phyloP scores from a whole-genome alignment of 2,888 invertebrate species.

The Mythimna albipuncta region DNA sequence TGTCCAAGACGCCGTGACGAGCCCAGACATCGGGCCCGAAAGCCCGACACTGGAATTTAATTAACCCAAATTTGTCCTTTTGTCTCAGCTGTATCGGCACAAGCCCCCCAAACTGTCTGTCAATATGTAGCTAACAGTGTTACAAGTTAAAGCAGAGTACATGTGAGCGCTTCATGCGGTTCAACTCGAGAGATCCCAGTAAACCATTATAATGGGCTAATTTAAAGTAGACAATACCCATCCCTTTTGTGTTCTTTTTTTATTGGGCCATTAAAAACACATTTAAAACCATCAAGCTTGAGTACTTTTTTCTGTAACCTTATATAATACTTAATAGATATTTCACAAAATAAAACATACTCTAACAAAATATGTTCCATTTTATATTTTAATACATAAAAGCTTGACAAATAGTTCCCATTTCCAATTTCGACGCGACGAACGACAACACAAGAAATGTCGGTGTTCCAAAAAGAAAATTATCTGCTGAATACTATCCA shows the following conservation, averaged over 20 bases:
- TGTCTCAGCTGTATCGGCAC: conserved; percentile 74
- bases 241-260: conserved; percentile 42
- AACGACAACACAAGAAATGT: conserved; percentile 44
- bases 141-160: conserved; percentile 53
- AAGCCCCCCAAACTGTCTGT: conserved; percentile 74
- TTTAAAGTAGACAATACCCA: conserved; percentile 38
- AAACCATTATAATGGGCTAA: conserved; percentile 33
- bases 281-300: conserved; percentile 45
- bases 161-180: conserved; percentile 23
- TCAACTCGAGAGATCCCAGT: conserved; percentile 13
- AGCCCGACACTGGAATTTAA: conserved; percentile 85
- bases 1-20: conserved; percentile 84
- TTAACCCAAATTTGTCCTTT: conserved; percentile 86
- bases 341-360: neutral
- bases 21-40: conserved; percentile 76
- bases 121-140: conserved; percentile 72
- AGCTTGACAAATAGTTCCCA: conserved; percentile 41
- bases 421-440: conserved; percentile 48
- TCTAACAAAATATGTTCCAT: conserved; percentile 5
- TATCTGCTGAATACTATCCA: conserved; percentile 45
- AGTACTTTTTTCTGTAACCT: conserved; percentile 29
- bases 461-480: conserved; percentile 39
- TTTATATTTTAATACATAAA: conserved; percentile 23
- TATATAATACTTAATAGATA: neutral
- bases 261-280: conserved; percentile 42